These are phyloP conservation scores for Aplochiton taeniatus DNA, from an alignment of 2,797 vertebrate species.

Conservation along the genomic window DNA sequence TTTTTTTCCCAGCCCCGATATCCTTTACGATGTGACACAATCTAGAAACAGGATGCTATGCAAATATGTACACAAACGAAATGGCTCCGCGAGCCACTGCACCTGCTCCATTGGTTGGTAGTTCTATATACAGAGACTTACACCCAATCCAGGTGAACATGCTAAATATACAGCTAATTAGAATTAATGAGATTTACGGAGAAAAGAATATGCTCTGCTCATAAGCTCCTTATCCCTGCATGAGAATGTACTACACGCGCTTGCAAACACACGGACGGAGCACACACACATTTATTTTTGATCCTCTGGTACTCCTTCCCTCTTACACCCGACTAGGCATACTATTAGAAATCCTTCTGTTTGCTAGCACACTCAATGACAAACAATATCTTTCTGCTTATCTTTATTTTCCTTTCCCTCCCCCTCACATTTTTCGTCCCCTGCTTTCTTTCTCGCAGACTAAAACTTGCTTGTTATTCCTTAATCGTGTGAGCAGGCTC, in stretches of 20 bases:
- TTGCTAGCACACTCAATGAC: constrained; percentile 12
- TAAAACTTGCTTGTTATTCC: constrained; percentile 47
- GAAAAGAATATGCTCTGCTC: constrained; percentile 69
- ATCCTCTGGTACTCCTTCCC: constrained; percentile 49
- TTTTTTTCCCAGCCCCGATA: constrained; percentile 51
- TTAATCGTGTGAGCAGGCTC: constrained; percentile 28
- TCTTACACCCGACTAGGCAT: constrained; percentile 50
- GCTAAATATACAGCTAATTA: constrained; percentile 78
- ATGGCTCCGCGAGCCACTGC: constrained; percentile 57
- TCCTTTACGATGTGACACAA: constrained; percentile 51
- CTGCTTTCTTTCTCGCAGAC: constrained; percentile 35
- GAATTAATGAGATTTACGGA: constrained; percentile 77
- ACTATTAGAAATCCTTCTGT: constrained; percentile 36
- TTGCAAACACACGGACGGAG: constrained; percentile 3
- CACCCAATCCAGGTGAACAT: constrained; percentile 65
- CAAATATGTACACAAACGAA: constrained; percentile 63
- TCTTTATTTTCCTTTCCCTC: neutral
- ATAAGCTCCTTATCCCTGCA: constrained; percentile 70
- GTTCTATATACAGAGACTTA: constrained; percentile 44
- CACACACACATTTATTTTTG: constrained; percentile 30
- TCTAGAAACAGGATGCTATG: constrained; percentile 63
- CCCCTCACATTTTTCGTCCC: constrained; percentile 3
- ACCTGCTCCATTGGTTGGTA: constrained; percentile 48
- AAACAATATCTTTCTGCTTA: constrained; percentile 9
- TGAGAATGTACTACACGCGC: constrained; percentile 52